Conservation (phyloP, 2,888 invertebrate genomes). For the Leucophenga maculata region DNA sequence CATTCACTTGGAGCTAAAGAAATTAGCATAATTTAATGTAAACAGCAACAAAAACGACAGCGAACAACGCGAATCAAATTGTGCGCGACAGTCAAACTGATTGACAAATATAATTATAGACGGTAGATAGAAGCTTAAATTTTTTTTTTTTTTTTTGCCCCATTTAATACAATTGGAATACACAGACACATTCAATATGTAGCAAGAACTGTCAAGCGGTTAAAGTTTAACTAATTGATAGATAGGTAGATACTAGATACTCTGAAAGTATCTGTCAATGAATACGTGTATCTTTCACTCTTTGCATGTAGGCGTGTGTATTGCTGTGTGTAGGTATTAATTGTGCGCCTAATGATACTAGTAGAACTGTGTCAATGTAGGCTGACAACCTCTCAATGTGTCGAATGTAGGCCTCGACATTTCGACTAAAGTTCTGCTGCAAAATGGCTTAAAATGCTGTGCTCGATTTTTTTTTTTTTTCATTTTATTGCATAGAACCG, state of each 20-base stretch:
- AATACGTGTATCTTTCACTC: not conserved
- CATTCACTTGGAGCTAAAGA: conserved; percentile 32
- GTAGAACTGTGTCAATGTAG: conserved; percentile 60
- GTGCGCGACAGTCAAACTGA: conserved; percentile 15
- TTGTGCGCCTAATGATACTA: conserved; percentile 42
- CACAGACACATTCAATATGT: not conserved
- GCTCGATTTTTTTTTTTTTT: not conserved
- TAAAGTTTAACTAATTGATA: not conserved
- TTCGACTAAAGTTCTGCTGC: conserved; percentile 8
- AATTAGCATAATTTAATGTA: conserved; percentile 64
- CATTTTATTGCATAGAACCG: conserved; percentile 7
- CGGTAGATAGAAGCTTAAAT: conserved; percentile 1
- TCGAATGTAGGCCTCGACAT: conserved; percentile 12
- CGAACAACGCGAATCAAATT: conserved; percentile 28
- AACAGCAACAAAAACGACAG: conserved; percentile 50
- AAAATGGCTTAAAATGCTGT: not conserved
- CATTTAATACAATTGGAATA: not conserved
- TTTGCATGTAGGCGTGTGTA: conserved; percentile 28
- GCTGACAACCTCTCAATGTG: conserved; percentile 54
- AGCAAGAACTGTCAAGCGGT: not conserved
- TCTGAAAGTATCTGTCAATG: not conserved
- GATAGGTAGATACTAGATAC: not conserved
- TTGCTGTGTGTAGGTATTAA: conserved; percentile 36
- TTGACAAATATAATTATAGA: conserved; percentile 27
- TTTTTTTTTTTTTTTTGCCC: not conserved